A percentile compares a stretch with the other conserved stretches of the same genome.
These are phyloP conservation scores for Volucella bombylans DNA, from an alignment of 2,888 invertebrate species.

Conservation along the genomic window DNA sequence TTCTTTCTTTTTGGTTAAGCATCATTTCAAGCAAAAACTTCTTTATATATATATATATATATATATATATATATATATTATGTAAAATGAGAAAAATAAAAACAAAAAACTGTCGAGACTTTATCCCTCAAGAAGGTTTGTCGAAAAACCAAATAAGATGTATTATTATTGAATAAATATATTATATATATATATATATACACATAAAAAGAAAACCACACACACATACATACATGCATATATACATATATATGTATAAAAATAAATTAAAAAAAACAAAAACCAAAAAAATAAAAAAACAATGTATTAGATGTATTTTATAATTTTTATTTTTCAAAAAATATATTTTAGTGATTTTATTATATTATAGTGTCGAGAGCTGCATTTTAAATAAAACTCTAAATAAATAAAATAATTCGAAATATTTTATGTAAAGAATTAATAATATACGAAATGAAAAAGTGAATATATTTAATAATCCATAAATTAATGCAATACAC, in stretches of 20 bases:
- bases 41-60: background rate
- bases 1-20: background rate
- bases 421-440: constrained; percentile 73
- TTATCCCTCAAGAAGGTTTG: constrained; percentile 65
- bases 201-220: too few relatives aligned
- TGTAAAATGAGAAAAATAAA: background rate
- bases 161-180: constrained; percentile 72
- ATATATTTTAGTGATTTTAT: constrained; percentile 36
- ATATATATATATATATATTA: constrained; percentile 10
- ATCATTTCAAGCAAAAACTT: constrained; percentile 6
- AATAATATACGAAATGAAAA: constrained; percentile 79
- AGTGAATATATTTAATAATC: constrained; percentile 57
- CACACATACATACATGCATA: too few relatives aligned
- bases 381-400: constrained; percentile 23
- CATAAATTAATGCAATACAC: constrained; percentile 49
- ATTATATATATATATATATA: constrained; percentile 46
- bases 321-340: constrained; percentile 39
- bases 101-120: constrained; percentile 51
- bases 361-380: constrained; percentile 48
- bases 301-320: constrained; percentile 53
- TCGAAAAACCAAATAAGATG: constrained; percentile 25
- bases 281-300: background rate
- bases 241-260: background rate
- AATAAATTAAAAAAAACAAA: constrained; percentile 9
- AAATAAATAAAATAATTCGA: constrained; percentile 74